phyloP scores from a whole-genome alignment of 2,888 invertebrate species.

The Sinelater perroti region DNA sequence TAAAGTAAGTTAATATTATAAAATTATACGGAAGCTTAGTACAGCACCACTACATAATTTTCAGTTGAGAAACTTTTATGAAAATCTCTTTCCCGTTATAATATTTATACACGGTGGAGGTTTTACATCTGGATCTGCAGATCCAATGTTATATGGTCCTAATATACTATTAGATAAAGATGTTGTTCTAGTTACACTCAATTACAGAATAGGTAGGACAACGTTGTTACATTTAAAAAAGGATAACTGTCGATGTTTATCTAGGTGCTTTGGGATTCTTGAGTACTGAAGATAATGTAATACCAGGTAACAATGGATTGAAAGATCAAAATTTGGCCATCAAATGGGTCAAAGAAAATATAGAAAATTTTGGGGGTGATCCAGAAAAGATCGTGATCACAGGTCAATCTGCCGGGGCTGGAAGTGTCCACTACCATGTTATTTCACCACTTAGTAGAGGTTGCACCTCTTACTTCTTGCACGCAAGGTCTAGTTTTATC shows the following conservation, averaged over 20 bases:
- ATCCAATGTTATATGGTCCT: slow-evolving; percentile 74
- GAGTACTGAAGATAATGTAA: slow-evolving; percentile 52
- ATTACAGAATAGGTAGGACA: slow-evolving; percentile 41
- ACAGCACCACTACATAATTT: background rate
- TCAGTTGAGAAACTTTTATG: background rate
- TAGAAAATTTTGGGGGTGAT: slow-evolving; percentile 58
- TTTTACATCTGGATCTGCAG: slow-evolving; percentile 77
- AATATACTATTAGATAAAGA: slow-evolving; percentile 75
- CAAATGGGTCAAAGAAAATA: slow-evolving; percentile 57
- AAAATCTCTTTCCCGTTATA: slow-evolving; percentile 70
- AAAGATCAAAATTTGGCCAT: slow-evolving; percentile 59
- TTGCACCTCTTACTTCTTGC: slow-evolving; percentile 29
- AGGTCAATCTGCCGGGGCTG: slow-evolving; percentile 60
- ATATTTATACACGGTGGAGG: slow-evolving; percentile 81
- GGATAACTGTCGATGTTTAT: no score
- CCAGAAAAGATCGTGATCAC: slow-evolving; percentile 56
- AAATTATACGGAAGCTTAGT: background rate
- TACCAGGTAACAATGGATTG: slow-evolving; percentile 60
- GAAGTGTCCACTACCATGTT: slow-evolving; percentile 59
- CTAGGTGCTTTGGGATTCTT: slow-evolving; percentile 58
- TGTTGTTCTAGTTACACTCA: slow-evolving; percentile 65
- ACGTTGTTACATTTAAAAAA: background rate
- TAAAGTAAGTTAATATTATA: slow-evolving; percentile 50
- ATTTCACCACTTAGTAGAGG: slow-evolving; percentile 58
- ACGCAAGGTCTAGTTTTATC: no score